phyloP scores from a whole-genome alignment of 1,140 invertebrate genomes.

The Anagrus nilaparvatae region DNA sequence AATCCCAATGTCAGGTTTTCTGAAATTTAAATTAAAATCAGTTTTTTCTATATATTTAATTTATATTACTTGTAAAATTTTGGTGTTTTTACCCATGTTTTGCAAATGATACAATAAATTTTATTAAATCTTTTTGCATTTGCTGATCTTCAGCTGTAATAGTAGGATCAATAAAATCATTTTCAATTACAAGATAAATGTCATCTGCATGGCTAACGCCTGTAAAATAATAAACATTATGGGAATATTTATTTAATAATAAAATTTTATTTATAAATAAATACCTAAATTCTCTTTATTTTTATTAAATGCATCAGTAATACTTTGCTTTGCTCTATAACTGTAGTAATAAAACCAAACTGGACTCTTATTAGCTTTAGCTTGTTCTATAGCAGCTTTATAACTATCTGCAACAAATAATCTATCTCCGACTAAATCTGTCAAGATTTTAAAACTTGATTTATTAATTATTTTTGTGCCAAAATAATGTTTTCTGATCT shows the following conservation, averaged over 20 bases:
- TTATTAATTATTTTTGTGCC: slow-evolving; percentile 38
- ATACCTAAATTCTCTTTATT: slow-evolving; percentile 46
- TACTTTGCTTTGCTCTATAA: slow-evolving; percentile 43
- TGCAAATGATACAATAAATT: slow-evolving; percentile 46
- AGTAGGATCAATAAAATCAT: slow-evolving; percentile 25
- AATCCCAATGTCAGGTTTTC: slow-evolving; percentile 27
- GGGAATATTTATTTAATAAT: slow-evolving; percentile 3
- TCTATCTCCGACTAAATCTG: slow-evolving; percentile 48
- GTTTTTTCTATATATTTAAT: neutral
- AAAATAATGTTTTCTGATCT: slow-evolving; percentile 49
- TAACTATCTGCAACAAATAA: slow-evolving; percentile 46
- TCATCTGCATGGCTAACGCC: slow-evolving; percentile 55
- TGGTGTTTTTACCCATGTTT: slow-evolving; percentile 41
- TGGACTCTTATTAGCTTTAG: slow-evolving; percentile 42
- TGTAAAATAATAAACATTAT: slow-evolving; percentile 20
- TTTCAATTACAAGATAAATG: slow-evolving; percentile 33
- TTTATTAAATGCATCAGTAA: slow-evolving; percentile 38
- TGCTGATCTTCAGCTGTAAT: slow-evolving; percentile 34
- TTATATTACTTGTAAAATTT: slow-evolving; percentile 1
- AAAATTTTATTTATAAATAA: slow-evolving; percentile 16
- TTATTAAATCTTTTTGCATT: slow-evolving; percentile 44
- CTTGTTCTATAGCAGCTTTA: slow-evolving; percentile 46
- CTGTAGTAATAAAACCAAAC: slow-evolving; percentile 50
- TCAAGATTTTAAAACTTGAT: slow-evolving; percentile 21
- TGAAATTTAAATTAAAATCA: slow-evolving; percentile 18